Evolutionary conservation across 2,113 vertebrate species (phyloP).

Genomic region (Scortum barcoo): DNA sequence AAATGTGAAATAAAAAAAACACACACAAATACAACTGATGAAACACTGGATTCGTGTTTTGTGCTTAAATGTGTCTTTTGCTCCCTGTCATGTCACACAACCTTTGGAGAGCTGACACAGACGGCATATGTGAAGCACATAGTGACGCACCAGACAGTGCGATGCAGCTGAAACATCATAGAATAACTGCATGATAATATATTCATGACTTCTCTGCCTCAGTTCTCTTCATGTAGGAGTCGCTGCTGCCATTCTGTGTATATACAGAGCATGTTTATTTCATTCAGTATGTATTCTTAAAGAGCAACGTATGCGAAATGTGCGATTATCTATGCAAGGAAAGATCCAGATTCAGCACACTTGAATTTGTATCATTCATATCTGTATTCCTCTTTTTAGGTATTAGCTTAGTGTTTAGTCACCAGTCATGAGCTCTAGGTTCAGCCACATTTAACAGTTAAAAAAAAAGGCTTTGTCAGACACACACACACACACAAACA

Average conservation of each 20-base stretch:
- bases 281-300: conserved; percentile 22
- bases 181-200: conserved; percentile 49
- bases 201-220: conserved; percentile 48
- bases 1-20: not conserved
- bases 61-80: not conserved
- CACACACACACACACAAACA: not conserved
- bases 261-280: conserved; percentile 44
- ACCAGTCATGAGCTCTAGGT: conserved; percentile 18
- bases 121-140: conserved; percentile 38
- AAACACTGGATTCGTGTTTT: not conserved
- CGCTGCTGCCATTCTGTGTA: conserved; percentile 20
- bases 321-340: conserved; percentile 18
- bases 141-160: conserved; percentile 39
- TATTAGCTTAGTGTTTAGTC: conserved; percentile 36
- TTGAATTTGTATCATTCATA: conserved; percentile 28
- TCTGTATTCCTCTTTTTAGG: not conserved
- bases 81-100: not conserved
- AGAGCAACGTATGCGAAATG: not conserved
- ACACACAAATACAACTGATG: not conserved
- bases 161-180: conserved; percentile 55
- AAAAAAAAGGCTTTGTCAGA: conserved; percentile 46
- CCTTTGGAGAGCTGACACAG: conserved; percentile 27
- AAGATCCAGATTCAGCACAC: not conserved
- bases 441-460: conserved; percentile 23
- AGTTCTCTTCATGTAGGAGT: conserved; percentile 12